A percentile compares a stretch with the other conserved stretches of the same genome.
These are phyloP conservation scores for Numenius phaeopus DNA, from an alignment of 2,797 vertebrate genomes.

Conservation along the genomic window DNA sequence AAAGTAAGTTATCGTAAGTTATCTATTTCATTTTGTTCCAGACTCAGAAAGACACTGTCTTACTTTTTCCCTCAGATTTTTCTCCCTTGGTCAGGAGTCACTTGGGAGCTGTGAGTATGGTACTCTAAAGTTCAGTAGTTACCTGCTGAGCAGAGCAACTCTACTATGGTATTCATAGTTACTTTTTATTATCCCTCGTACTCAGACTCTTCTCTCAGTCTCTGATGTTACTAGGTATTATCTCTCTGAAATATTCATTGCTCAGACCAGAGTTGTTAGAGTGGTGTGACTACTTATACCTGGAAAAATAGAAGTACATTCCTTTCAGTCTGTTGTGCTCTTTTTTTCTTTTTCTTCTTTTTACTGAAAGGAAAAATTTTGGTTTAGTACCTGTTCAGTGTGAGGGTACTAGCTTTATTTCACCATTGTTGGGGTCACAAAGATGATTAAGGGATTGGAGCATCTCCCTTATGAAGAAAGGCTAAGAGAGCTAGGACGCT, in stretches of 20 bases:
- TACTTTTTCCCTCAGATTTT: not conserved
- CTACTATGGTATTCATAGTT: not conserved
- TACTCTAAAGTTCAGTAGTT: conserved; percentile 8
- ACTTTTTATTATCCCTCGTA: not conserved
- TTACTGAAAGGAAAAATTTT: not conserved
- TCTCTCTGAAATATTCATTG: conserved; percentile 24
- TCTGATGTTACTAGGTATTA: conserved; percentile 30
- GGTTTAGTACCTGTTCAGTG: not conserved
- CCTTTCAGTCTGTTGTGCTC: not conserved
- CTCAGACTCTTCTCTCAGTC: not conserved
- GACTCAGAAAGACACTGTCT: not conserved
- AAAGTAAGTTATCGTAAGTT: not conserved
- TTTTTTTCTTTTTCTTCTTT: not conserved
- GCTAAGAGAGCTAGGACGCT: too few species aligned
- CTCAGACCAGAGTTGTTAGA: not conserved
- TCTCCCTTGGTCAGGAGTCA: not conserved
- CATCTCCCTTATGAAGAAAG: too few species aligned
- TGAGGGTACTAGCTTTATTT: not conserved
- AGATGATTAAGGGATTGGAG: too few species aligned
- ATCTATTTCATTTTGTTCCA: not conserved
- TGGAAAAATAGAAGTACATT: not conserved
- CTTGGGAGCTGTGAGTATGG: not conserved
- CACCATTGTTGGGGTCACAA: not conserved
- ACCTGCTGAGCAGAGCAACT: conserved; percentile 27
- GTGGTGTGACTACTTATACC: not conserved